Base-by-base conservation (phyloP, 2,888 invertebrate genomes). In the Chrysina gloriosa region DNA sequence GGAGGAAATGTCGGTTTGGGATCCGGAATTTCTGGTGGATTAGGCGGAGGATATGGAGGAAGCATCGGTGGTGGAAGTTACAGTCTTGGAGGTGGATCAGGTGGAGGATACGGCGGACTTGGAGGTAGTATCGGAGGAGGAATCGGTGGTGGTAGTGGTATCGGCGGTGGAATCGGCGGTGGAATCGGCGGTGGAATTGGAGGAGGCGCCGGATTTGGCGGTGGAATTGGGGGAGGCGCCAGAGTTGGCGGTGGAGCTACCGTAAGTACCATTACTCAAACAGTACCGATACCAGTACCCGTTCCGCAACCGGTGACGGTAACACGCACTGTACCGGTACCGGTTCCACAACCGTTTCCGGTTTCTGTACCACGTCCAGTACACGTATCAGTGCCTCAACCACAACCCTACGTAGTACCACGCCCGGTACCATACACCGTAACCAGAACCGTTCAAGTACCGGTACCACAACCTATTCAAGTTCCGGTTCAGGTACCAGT, bases 261-360 rank as follows among this genome's bases (percentile, higher is more conserved):
- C 73, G 79, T 79, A 72, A 78, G 68, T 69, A 82, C 71, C 70
- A 81, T 77, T 75, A 82, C 73, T 63, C 78, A 77, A 69, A 76
- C 80, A 27, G 78, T 82, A 2, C 75, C 78, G 7, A 80, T 83
- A 14, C 74, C 81, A 6, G 80, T 83, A 21, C 80, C 82, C 11
- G 79, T 79, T 50, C 82, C 83, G 6, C 79, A 81, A 61, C 78
- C 81, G 16, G 82, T 83, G 2, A 79, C 81, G 21, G 79, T 83
- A 4, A 79, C 85, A 14, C 85, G 88, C 2, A 82, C 85, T 0
- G 83, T 88, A 36, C 85, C 87, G 0, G 81, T 86, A 2, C 82
- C 83, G 1, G 83, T 88, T 0, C 86, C 88, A 50, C 82, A 87
- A 65, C 87, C 88, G 1, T 85, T 86, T 66, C 85, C 88, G 1